Conservation (phyloP, 2,797 vertebrate species). For the Chromobotia macracanthus region DNA sequence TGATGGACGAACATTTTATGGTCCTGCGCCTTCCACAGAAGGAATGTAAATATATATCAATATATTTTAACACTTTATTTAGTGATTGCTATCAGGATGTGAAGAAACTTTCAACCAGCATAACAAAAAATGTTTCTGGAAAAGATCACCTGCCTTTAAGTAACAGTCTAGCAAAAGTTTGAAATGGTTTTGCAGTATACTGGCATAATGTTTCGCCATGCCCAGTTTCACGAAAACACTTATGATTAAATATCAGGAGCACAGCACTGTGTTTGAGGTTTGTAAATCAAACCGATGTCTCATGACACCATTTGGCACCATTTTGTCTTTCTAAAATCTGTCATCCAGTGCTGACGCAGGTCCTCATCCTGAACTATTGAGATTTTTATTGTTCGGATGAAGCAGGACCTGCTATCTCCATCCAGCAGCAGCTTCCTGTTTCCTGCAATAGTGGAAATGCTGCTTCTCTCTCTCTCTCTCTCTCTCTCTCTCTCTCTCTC, state of each 20-base stretch:
- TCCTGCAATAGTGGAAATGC: constrained; percentile 83
- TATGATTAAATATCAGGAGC: constrained; percentile 1
- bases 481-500: too few species aligned
- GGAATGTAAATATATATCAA: too few species aligned
- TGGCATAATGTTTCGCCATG: neutral
- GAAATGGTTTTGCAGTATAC: too few species aligned
- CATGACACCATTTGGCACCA: constrained; percentile 55
- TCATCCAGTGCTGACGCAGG: constrained; percentile 80
- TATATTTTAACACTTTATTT: too few species aligned
- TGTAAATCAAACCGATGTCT: constrained; percentile 53
- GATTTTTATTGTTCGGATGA: constrained; percentile 81
- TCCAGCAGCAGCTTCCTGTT: constrained; percentile 83
- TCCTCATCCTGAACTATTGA: constrained; percentile 80
- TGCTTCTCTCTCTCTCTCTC: constrained; percentile 40
- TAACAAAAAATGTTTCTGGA: too few species aligned
- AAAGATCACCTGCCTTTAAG: too few species aligned
- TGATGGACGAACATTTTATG: too few species aligned
- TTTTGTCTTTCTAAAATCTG: constrained; percentile 60
- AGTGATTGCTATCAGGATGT: too few species aligned
- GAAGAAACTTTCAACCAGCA: too few species aligned
- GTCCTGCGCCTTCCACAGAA: too few species aligned
- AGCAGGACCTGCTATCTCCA: constrained; percentile 73
- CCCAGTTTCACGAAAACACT: constrained; percentile 12
- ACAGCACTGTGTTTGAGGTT: constrained; percentile 17
- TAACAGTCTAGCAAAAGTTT: too few species aligned